Evolutionary conservation across 2,113 vertebrate genomes (phyloP).

Genomic region (Urocolius indicus): DNA sequence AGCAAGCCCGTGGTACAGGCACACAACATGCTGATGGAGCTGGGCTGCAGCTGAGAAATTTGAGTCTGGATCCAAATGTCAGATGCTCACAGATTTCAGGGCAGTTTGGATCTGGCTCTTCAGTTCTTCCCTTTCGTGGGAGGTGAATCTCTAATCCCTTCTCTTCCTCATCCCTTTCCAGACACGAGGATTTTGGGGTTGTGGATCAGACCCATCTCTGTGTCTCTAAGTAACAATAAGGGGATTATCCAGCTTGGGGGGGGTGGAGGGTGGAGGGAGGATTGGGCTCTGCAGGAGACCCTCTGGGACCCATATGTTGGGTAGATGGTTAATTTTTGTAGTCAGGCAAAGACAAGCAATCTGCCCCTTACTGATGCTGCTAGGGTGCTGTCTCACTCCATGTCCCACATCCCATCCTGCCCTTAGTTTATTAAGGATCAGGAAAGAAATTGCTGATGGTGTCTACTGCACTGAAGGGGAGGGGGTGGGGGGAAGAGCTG

Average conservation of each 20-base stretch:
- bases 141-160: conserved; percentile 33
- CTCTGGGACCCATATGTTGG: conserved; percentile 57
- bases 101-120: neutral
- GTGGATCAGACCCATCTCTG: conserved; percentile 22
- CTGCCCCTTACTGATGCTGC: neutral
- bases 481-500: neutral
- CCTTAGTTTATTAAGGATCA: conserved; percentile 19
- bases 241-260: conserved; percentile 41
- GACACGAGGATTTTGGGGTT: conserved; percentile 3
- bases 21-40: conserved; percentile 24
- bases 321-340: conserved; percentile 51
- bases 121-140: neutral
- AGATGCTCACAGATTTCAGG: neutral
- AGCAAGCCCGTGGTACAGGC: neutral
- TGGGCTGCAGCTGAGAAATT: neutral
- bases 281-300: conserved; percentile 43
- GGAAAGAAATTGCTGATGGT: conserved; percentile 18
- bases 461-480: neutral
- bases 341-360: neutral
- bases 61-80: conserved; percentile 40
- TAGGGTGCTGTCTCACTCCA: neutral
- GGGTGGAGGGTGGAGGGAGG: neutral
- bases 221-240: conserved; percentile 58
- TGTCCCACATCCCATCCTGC: neutral
- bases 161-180: conserved; percentile 10